These are phyloP conservation scores for Urosaurus nigricauda DNA, from an alignment of 2,797 vertebrate genomes.

Conservation along the genomic window DNA sequence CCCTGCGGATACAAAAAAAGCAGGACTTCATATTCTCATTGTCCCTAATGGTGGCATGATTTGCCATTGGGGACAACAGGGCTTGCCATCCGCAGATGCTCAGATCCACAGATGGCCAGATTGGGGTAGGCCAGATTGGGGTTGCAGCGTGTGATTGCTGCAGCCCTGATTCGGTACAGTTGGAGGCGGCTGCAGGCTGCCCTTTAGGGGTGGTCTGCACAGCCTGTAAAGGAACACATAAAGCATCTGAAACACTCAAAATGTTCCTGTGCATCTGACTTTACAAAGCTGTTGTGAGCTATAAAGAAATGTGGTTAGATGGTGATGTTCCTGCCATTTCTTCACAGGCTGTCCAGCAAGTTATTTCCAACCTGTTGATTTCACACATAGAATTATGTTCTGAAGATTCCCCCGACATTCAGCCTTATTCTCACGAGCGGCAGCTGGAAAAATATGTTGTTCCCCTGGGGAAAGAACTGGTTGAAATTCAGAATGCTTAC, in stretches of 20 bases:
- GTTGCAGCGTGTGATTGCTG: too few species aligned
- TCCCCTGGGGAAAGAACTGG: constrained; percentile 86
- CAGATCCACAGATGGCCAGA: too few species aligned
- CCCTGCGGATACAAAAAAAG: too few species aligned
- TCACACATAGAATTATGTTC: constrained; percentile 93
- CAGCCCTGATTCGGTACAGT: too few species aligned
- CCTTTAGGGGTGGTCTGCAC: too few species aligned
- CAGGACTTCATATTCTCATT: too few species aligned
- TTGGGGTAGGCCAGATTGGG: too few species aligned
- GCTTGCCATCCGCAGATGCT: too few species aligned
- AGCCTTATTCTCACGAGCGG: constrained; percentile 89
- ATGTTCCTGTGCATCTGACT: background rate
- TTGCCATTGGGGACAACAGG: too few species aligned
- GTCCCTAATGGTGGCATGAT: too few species aligned
- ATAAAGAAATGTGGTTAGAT: accelerated
- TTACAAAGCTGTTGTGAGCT: background rate
- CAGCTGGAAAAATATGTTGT: constrained; percentile 92
- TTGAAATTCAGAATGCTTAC: constrained; percentile 84
- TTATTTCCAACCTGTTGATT: constrained; percentile 93
- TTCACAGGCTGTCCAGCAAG: constrained; percentile 91
- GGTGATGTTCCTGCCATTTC: background rate
- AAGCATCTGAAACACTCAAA: background rate
- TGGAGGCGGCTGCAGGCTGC: too few species aligned
- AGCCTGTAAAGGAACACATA: background rate
- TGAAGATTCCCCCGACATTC: constrained; percentile 94